Base-by-base conservation (phyloP, 2,888 invertebrate species). In the Oithona nana region DNA sequence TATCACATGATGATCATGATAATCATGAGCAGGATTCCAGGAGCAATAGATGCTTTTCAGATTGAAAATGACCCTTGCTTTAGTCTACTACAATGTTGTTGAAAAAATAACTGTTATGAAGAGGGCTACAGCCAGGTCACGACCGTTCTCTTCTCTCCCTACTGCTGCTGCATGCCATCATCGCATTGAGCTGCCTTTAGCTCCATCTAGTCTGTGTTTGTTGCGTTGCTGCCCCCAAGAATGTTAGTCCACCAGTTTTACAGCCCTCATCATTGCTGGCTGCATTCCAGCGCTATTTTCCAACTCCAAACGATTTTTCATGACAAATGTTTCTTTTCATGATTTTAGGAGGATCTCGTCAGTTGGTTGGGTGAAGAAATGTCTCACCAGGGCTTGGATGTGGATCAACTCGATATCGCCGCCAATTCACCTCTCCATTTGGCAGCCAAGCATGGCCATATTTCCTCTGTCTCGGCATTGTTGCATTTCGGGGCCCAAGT, bases 351-450 rank as follows among this genome's bases (percentile, higher is more conserved):
- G n/a, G 59, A 59, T n/a, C 26, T 59, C 26, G 59, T 59, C 28
- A 59, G 50, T 49, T 59, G 59, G 59, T 29, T 59, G 24, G 48
- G 22, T 13, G 59, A 59, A 20, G 59, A 59, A 49, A 59, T 59
- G 59, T 20, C 26, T 26, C 39, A 39, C 16, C 54, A 26, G 8
- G 54, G 54, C 24, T 16, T 24, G 24, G 28, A 50, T 48, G 59
- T 59, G 24, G 50, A 59, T 49, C 59, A 59, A 50, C 26, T 59
- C 22, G 59, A 59, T 49, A 50, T 48, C 6, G 49, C 20, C 24
- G 59, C 28, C n/a, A 48, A 50, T 28, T 49, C 59, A n/a, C 59
- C 59, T 22, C 48, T 59, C 20, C 59, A 59, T 28, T n/a, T 59
- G 24, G 49, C 59, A 11, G 59, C 59, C 20, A 48, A 50, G 28